Evolutionary conservation across 2,888 invertebrate genomes (phyloP), one percentile per base, ranked within the genome.

Genomic region (Tryphoninae sp.): DNA sequence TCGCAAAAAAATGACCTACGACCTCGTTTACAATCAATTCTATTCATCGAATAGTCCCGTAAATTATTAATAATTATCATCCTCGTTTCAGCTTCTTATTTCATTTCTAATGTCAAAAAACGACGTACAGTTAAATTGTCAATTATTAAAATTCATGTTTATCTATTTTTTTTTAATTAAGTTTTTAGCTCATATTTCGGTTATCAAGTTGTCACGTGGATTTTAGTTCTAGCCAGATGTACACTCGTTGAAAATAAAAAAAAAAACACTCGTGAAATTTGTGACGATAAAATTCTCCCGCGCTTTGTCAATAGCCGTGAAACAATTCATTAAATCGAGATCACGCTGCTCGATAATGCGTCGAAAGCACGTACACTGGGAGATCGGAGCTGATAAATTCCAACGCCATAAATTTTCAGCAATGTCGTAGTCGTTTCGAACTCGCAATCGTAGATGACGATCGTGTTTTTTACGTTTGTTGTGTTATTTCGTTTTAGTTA

Each of bases 381-480:
- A 77, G 79, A 80, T 76, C 69, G 59, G 23, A 51, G 53, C 53
- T 59, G 79, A 82, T 82, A 82, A 82, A 53, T 53, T 59, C 64
- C 73, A 53, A 58, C 73, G 68, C 73, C 45, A 49, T 42, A 49
- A 49, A 78, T 62, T 59, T 74, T 75, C 68, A 71, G 77, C 59
- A 49, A 59, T 62, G 49, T 67, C 71, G 55, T 9, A 71, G 59
- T 77, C 51, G n/a, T 55, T 80, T 74, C 65, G 49, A 71, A 13
- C 19, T 23, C 74, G 71, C 65, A 82, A 82, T 83, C 83, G 45
- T 33, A 65, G 58, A 33, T 23, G 73, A 74, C 79, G 77, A 82
- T 82, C 79, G 51, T 45, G 69, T 71, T 71, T 64, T 62, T 71
- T 59, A 19, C n/a, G n/a, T 19, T 73, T 65, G 40, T 73, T 74